phyloP scores from a whole-genome alignment of 2,113 vertebrate genomes.

The Agapornis roseicollis region DNA sequence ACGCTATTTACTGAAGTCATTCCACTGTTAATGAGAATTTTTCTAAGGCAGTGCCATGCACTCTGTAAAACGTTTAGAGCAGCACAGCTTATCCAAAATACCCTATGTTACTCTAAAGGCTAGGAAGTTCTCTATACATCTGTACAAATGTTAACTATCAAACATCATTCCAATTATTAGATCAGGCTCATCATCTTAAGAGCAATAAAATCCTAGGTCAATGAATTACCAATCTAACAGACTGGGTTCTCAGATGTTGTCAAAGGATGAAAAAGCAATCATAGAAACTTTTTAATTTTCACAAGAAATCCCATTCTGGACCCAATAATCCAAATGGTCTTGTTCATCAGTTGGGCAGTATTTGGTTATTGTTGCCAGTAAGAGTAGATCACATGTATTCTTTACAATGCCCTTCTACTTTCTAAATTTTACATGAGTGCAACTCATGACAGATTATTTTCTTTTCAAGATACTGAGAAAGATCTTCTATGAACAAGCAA shows the following conservation, averaged over 20 bases:
- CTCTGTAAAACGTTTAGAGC: not conserved
- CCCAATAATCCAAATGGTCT: accelerated
- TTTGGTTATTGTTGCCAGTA: not conserved
- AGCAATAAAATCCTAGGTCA: not conserved
- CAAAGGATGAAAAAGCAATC: not conserved
- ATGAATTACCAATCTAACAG: not conserved
- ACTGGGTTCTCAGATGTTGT: not conserved
- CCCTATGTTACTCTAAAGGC: not conserved
- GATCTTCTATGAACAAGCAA: not conserved
- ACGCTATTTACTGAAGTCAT: not conserved
- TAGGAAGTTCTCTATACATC: not conserved
- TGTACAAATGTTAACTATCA: not conserved
- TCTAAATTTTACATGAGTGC: not conserved
- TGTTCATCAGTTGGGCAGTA: not conserved
- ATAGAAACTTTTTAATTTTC: not conserved
- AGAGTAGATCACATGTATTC: not conserved
- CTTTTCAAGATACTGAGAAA: not conserved
- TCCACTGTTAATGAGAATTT: not conserved
- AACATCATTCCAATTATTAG: not conserved
- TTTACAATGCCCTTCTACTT: not conserved
- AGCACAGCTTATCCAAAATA: not conserved
- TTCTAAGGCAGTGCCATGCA: not conserved
- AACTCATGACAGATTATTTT: not conserved
- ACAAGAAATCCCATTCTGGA: not conserved
- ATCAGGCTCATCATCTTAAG: not conserved